A percentile compares a stretch with the other conserved stretches of the same genome.
Conservation (phyloP, 2,888 invertebrate genomes). For the Acanthosepion pharaonis region DNA sequence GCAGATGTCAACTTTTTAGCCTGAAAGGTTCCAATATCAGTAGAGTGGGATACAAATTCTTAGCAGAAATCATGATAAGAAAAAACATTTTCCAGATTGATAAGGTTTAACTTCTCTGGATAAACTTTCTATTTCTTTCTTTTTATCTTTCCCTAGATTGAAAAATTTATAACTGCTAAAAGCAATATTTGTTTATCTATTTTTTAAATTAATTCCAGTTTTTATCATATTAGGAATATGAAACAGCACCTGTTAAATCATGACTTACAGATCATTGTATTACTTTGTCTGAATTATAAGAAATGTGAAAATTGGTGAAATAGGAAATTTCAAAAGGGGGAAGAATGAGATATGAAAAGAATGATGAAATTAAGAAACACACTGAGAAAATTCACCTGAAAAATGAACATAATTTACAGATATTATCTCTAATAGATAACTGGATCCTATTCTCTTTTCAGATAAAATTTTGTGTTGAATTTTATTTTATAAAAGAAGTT, state of each 20-base stretch:
- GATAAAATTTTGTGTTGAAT: too few species aligned
- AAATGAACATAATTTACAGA: too few species aligned
- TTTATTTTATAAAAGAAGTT: too few species aligned
- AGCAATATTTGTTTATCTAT: background rate
- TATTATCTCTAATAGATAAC: too few species aligned
- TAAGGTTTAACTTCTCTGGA: background rate
- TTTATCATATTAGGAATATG: background rate
- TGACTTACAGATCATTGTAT: too few species aligned
- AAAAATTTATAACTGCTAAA: constrained; percentile 4
- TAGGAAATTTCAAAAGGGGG: too few species aligned
- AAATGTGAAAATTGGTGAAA: background rate
- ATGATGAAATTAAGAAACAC: too few species aligned
- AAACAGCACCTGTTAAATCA: constrained; percentile 12
- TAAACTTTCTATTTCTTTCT: background rate
- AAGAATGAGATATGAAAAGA: too few species aligned
- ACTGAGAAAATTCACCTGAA: too few species aligned
- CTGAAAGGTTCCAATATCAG: background rate
- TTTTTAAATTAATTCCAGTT: background rate
- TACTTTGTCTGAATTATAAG: background rate
- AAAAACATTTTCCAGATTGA: background rate
- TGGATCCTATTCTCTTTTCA: too few species aligned
- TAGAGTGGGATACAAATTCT: background rate
- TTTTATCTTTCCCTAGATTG: background rate
- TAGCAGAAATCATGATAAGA: background rate
- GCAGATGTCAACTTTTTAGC: background rate